phyloP scores from a whole-genome alignment of 2,113 vertebrate species.

The Acinonyx jubatus region DNA sequence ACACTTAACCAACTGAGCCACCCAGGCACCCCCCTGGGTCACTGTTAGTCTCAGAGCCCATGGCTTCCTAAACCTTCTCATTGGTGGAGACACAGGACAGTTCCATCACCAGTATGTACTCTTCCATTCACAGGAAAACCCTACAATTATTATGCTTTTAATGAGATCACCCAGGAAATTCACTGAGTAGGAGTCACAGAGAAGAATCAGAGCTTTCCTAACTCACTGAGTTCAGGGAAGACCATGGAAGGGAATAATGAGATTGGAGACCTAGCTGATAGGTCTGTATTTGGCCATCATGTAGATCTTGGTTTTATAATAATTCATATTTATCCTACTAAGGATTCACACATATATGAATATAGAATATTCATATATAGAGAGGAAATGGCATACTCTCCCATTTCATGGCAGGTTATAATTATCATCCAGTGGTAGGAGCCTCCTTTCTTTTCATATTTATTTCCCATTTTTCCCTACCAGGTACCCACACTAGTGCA shows the following conservation, averaged over 20 bases:
- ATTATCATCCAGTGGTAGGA: neutral
- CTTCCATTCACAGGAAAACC: neutral
- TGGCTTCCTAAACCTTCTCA: neutral
- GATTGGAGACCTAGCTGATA: neutral
- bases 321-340: neutral
- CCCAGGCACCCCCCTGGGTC: too few species aligned
- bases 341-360: neutral
- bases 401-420: neutral
- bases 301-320: neutral
- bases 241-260: neutral
- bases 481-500: neutral
- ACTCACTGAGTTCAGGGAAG: neutral
- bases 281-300: neutral
- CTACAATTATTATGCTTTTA: neutral
- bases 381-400: neutral
- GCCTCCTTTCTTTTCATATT: neutral
- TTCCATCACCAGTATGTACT: neutral
- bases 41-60: neutral
- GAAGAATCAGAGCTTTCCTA: neutral
- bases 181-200: neutral
- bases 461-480: neutral
- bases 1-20: too few species aligned
- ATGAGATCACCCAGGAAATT: neutral
- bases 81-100: constrained; percentile 12
- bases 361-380: neutral